Evolutionary conservation across 2,797 vertebrate genomes (phyloP).

Genomic region (Propithecus deckenii): DNA sequence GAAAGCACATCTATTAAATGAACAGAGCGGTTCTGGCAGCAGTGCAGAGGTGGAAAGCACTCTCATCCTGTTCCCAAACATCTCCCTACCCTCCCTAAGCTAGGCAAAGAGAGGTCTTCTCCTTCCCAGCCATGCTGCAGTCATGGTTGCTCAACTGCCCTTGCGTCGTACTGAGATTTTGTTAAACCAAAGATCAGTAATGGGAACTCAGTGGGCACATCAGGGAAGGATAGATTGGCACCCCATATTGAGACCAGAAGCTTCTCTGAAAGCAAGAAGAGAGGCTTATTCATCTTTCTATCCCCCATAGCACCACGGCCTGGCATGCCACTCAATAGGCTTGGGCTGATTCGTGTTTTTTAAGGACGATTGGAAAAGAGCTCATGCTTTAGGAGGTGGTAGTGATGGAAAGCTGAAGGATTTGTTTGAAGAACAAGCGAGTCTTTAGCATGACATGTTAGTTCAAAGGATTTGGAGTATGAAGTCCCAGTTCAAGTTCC

Average conservation of each 20-base stretch:
- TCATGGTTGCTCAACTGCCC: not conserved
- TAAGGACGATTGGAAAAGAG: not conserved
- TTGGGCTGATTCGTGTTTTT: not conserved
- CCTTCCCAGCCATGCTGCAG: not conserved
- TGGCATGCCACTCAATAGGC: not conserved
- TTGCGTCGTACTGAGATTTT: not conserved
- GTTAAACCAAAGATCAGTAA: not conserved
- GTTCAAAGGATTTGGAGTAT: not conserved
- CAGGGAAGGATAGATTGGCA: not conserved
- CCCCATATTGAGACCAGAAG: not conserved
- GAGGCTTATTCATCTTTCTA: not conserved
- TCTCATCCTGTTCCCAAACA: not conserved
- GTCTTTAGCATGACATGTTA: not conserved
- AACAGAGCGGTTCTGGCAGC: not conserved
- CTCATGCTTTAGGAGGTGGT: not conserved
- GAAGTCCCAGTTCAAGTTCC: not conserved
- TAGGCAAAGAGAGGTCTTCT: not conserved
- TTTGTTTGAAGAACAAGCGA: not conserved
- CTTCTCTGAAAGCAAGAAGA: not conserved
- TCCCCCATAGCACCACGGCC: not conserved
- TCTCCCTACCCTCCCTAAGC: not conserved
- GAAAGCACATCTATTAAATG: constrained; percentile 37
- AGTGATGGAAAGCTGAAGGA: not conserved
- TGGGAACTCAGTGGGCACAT: not conserved
- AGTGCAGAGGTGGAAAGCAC: not conserved